Evolutionary conservation across 2,888 invertebrate species (phyloP).

Genomic region (Dichetophora obliterata): DNA sequence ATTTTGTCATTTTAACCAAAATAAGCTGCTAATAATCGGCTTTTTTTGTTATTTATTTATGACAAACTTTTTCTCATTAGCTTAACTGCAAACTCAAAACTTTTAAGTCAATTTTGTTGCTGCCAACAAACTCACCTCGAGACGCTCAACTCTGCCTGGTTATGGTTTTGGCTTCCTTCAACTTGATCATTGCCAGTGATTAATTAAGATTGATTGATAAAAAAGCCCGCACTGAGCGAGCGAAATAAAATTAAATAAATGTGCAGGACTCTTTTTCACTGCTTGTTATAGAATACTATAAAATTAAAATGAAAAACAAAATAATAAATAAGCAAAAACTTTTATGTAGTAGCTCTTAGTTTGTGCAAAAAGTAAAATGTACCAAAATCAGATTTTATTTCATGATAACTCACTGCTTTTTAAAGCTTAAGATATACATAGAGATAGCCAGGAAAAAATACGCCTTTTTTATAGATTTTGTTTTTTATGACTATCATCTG

Average conservation of each 20-base stretch:
- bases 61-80: too few relatives aligned
- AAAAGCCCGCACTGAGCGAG: slow-evolving; percentile 8
- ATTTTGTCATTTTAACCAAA: too few relatives aligned
- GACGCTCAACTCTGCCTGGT: not conserved
- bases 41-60: too few relatives aligned
- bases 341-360: too few relatives aligned
- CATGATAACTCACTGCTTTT: slow-evolving; percentile 47
- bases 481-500: not conserved
- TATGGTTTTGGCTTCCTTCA: not conserved
- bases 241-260: slow-evolving; percentile 10
- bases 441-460: slow-evolving; percentile 16
- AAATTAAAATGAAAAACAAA: not conserved
- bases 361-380: slow-evolving; percentile 35
- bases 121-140: not conserved
- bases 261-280: slow-evolving; percentile 1
- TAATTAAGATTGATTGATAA: slow-evolving; percentile 70
- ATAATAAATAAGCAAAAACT: too few relatives aligned
- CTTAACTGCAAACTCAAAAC: too few relatives aligned
- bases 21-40: too few relatives aligned
- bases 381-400: slow-evolving; percentile 49
- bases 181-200: slow-evolving; percentile 64
- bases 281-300: not conserved
- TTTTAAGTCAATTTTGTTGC: too few relatives aligned
- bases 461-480: not conserved
- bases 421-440: slow-evolving; percentile 42